A percentile compares a stretch with the other conserved stretches of the same genome.
These are phyloP conservation scores for Hydrolagus affinis DNA, from an alignment of 2,113 vertebrate species.

Conservation along the genomic window DNA sequence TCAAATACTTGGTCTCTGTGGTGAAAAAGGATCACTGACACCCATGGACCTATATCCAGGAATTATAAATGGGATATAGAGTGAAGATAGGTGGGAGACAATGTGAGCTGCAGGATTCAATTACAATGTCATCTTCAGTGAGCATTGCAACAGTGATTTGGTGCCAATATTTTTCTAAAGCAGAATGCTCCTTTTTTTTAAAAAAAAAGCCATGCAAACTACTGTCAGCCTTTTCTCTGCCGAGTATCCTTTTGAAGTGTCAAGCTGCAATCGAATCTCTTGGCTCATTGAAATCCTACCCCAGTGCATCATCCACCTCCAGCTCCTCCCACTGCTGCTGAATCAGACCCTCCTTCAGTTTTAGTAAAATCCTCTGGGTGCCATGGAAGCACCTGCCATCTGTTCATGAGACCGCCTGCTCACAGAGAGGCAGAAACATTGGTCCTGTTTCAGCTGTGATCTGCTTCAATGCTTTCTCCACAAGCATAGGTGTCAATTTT, in stretches of 20 bases:
- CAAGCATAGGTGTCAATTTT: not conserved
- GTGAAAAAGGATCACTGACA: too few species aligned
- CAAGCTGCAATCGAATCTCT: not conserved
- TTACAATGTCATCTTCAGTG: not conserved
- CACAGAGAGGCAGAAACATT: not conserved
- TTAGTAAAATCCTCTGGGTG: not conserved
- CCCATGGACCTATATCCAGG: too few species aligned
- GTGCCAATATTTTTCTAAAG: not conserved
- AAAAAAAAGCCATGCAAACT: not conserved
- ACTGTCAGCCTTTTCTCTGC: not conserved
- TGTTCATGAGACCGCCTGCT: not conserved
- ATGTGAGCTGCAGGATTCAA: not conserved
- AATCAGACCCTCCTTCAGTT: constrained; percentile 4
- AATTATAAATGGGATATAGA: not conserved
- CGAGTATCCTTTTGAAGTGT: not conserved
- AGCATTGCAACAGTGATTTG: not conserved
- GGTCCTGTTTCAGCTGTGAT: not conserved
- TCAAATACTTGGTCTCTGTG: too few species aligned
- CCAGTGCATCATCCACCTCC: not conserved
- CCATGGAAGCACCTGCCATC: not conserved
- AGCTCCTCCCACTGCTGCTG: not conserved
- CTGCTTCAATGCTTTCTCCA: not conserved
- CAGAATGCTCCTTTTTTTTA: not conserved
- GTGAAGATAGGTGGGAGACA: not conserved
- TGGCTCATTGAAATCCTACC: too few species aligned